phyloP scores from a whole-genome alignment of 2,113 vertebrate species.

The Nipponia nippon region DNA sequence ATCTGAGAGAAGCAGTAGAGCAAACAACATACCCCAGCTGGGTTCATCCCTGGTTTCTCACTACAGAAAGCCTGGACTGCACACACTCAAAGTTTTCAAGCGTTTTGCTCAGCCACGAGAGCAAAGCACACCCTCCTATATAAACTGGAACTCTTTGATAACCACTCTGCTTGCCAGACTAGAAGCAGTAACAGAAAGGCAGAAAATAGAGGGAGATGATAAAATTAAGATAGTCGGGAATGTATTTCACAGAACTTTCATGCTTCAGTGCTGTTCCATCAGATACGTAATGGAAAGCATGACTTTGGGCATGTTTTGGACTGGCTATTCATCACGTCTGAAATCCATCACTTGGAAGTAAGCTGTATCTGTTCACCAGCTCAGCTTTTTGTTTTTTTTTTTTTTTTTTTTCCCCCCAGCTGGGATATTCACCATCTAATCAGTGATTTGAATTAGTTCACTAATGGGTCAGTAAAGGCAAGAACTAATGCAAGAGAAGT shows the following conservation, averaged over 20 bases:
- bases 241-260: background rate
- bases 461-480: background rate
- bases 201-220: background rate
- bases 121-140: background rate
- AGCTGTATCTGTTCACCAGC: background rate
- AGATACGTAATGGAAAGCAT: background rate
- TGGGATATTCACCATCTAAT: background rate
- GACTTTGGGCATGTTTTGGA: background rate
- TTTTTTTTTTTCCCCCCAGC: background rate
- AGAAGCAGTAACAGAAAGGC: background rate
- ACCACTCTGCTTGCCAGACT: background rate
- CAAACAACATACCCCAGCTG: background rate
- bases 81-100: accelerated
- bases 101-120: background rate
- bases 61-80: background rate
- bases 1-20: background rate
- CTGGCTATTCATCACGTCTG: background rate
- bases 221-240: background rate
- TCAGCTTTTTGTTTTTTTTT: background rate
- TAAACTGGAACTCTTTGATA: background rate
- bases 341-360: background rate
- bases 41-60: background rate
- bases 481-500: background rate
- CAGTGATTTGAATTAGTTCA: background rate
- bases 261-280: background rate